Evolutionary conservation across 2,113 vertebrate species (phyloP).

Genomic region (Sander vitreus): DNA sequence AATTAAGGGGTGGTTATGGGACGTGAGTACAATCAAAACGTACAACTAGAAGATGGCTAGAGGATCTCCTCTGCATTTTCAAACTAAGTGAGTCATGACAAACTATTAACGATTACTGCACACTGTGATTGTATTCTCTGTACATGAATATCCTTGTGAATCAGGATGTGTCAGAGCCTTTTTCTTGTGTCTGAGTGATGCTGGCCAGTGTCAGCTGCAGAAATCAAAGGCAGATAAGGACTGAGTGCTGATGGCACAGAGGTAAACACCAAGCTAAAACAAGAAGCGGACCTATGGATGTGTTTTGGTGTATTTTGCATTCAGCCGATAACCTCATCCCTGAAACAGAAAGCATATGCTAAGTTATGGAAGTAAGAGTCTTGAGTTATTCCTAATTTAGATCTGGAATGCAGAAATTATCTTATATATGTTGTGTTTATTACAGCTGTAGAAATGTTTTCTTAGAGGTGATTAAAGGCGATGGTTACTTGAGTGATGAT

Average conservation of each 20-base stretch:
- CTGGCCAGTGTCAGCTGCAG: constrained; percentile 50
- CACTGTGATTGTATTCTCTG: background rate
- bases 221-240: constrained; percentile 59
- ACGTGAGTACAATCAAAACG: constrained; percentile 1
- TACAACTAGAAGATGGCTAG: background rate
- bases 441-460: background rate
- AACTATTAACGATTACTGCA: constrained; percentile 4
- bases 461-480: background rate
- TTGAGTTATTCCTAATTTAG: background rate
- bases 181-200: constrained; percentile 34
- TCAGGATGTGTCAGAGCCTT: constrained; percentile 41
- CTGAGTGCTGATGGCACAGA: constrained; percentile 49
- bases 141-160: constrained; percentile 13
- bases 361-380: constrained; percentile 46
- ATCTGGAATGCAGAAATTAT: background rate
- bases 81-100: constrained; percentile 32
- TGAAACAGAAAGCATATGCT: background rate
- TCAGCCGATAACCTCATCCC: background rate
- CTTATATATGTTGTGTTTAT: background rate
- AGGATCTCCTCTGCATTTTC: constrained; percentile 26
- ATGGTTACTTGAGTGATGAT: background rate
- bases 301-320: background rate
- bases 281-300: background rate
- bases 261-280: constrained; percentile 36
- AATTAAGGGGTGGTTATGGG: constrained; percentile 13